A percentile compares a stretch with the other conserved stretches of the same genome.
Conservation (phyloP, 2,888 invertebrate species). For the Drosophila ustulata region DNA sequence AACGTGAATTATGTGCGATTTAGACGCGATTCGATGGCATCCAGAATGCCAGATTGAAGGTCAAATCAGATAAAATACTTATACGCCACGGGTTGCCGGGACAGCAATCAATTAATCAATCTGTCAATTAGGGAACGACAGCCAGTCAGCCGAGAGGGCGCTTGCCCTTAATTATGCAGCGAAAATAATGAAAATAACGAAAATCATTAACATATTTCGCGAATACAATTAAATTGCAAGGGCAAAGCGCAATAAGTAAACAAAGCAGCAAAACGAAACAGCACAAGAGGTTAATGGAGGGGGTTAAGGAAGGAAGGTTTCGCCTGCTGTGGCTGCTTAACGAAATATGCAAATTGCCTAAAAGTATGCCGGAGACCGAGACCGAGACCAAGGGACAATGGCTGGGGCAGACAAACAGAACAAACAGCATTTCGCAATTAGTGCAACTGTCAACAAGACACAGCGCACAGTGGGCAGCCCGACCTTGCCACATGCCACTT, state of each 20-base stretch:
- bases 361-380: constrained; percentile 53
- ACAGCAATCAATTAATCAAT: constrained; percentile 55
- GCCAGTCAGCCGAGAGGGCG: constrained; percentile 3
- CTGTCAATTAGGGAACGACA: constrained; percentile 62
- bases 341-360: constrained; percentile 75
- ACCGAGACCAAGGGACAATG: constrained; percentile 25
- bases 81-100: constrained; percentile 21
- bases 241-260: constrained; percentile 36
- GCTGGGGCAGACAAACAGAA: constrained; percentile 20
- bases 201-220: constrained; percentile 46
- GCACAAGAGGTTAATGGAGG: neutral
- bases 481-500: constrained; percentile 21
- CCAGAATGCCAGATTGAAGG: constrained; percentile 7
- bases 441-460: constrained; percentile 77
- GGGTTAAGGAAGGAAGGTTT: neutral
- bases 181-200: constrained; percentile 22
- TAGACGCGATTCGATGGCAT: neutral
- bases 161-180: constrained; percentile 38
- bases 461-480: constrained; percentile 33
- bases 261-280: constrained; percentile 29
- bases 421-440: constrained; percentile 79
- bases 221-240: constrained; percentile 36
- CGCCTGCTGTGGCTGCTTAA: constrained; percentile 59
- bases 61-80: constrained; percentile 18
- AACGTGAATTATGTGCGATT: constrained; percentile 3